Evolutionary conservation across 2,888 invertebrate genomes (phyloP), one percentile per base, ranked within the genome.

Genomic region (Galeopsomyia nigrocyanea): DNA sequence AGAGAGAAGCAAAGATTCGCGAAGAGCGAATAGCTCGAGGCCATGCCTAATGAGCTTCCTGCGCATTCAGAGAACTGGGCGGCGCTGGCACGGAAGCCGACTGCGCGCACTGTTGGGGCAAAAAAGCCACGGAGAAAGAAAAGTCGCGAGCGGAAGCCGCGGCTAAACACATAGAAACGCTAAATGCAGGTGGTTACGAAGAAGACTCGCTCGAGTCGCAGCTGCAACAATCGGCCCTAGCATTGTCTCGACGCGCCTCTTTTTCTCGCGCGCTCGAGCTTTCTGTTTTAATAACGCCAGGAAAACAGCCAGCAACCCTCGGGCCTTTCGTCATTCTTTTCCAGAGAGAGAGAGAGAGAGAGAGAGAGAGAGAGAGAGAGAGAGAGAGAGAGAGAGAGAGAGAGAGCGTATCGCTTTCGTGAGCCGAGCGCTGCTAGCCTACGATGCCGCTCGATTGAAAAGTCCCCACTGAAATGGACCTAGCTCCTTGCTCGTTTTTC

Each of bases 21-120:
- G 50, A 13, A 19, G 17, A n/a, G 71, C 10, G 79, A 82, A 80
- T 80, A 80, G 83, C 85, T 81, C 77, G 78, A 7, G 82, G 85
- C 84, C 74, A 80, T 83, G 84, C 83, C 84, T 86, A 86, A 86
- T 84, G 86, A 86, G 86, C 86, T 85, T 86, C 86, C 86, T 86
- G 85, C 74, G 76, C 13, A 39, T 39, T 39, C 39, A 39, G 39
- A 39, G 7, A 77, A 19, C 56, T 72, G 72, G 75, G 75, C 74
- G 76, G 75, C 73, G 74, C 21, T 22, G 9, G 19, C 46, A 39
- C 39, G 39, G 39, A 39, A 39, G 39, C 39, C 13, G 5, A 10
- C 47, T 46, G 46, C 21, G 53, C 46, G 22, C 47, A 74, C 73
- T 68, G 73, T 74, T 73, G 68, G 31, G 19, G 19, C n/a, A n/a